Percentiles rank a stretch among this genome's conserved stretches.
These are phyloP conservation scores for Argopecten irradians DNA, from an alignment of 1,140 invertebrate genomes.

Conservation along the genomic window DNA sequence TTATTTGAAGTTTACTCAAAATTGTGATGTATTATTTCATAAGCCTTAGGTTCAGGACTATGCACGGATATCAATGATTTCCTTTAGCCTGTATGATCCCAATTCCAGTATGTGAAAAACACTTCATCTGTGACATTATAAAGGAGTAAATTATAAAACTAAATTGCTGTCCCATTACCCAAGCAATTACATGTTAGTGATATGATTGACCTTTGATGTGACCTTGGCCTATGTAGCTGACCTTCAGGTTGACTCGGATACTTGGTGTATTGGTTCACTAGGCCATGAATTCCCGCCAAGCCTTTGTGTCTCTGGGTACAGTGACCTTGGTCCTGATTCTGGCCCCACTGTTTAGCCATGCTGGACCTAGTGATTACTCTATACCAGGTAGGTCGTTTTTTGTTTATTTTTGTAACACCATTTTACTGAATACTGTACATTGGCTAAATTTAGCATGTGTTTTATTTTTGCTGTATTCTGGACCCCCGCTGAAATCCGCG, in stretches of 20 bases:
- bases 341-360: background rate
- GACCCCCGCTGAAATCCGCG: too few species aligned
- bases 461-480: too few species aligned
- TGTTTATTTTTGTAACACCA: too few species aligned
- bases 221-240: background rate
- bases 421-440: too few species aligned
- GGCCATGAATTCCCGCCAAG: background rate
- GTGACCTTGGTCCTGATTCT: background rate
- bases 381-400: background rate
- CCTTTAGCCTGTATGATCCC: too few species aligned
- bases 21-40: too few species aligned
- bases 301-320: background rate
- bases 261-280: background rate
- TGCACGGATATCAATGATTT: too few species aligned
- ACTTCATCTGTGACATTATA: background rate
- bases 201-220: background rate
- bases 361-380: background rate
- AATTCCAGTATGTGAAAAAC: too few species aligned
- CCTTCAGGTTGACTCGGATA: background rate
- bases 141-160: background rate
- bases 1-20: too few species aligned
- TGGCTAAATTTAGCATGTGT: too few species aligned
- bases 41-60: too few species aligned
- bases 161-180: background rate
- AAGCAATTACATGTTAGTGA: background rate